These are phyloP conservation scores for Euproctis similis DNA, from an alignment of 2,888 invertebrate genomes.

Conservation along the genomic window DNA sequence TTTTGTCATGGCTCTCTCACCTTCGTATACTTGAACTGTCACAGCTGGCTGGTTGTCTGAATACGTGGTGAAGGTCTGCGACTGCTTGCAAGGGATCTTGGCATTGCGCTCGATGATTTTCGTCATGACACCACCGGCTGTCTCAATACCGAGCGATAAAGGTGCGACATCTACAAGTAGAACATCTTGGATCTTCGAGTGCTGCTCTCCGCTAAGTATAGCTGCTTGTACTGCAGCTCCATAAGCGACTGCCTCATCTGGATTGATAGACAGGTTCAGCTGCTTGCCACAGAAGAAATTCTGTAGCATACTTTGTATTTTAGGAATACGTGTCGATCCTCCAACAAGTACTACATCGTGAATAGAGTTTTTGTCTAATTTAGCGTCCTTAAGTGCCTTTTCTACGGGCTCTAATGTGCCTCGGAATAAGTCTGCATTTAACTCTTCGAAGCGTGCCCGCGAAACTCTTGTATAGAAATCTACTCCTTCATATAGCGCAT, in stretches of 20 bases:
- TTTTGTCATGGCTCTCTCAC: conserved; percentile 86
- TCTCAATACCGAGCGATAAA: conserved; percentile 84
- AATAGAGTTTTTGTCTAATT: conserved; percentile 84
- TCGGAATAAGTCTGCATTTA: conserved; percentile 82
- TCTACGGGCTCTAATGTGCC: conserved; percentile 83
- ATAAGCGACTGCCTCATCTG: conserved; percentile 88
- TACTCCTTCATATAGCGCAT: conserved; percentile 83
- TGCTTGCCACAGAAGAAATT: conserved; percentile 85
- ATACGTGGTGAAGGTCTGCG: conserved; percentile 86
- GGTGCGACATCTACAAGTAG: conserved; percentile 76
- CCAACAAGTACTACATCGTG: conserved; percentile 89
- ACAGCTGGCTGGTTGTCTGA: conserved; percentile 87
- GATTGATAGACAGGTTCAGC: conserved; percentile 84
- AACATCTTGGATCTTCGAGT: conserved; percentile 82
- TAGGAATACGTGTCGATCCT: conserved; percentile 87
- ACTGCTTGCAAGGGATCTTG: conserved; percentile 83
- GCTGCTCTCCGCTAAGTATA: conserved; percentile 81
- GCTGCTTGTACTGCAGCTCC: conserved; percentile 86
- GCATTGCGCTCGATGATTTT: conserved; percentile 83
- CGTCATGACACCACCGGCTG: conserved; percentile 89
- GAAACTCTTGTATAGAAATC: conserved; percentile 82
- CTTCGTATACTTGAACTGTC: conserved; percentile 83
- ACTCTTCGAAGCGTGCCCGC: conserved; percentile 86
- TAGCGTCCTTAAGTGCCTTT: conserved; percentile 85
- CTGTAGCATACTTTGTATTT: conserved; percentile 83